These are phyloP conservation scores for Anhinga rufa DNA, from an alignment of 2,113 vertebrate species.

Conservation along the genomic window DNA sequence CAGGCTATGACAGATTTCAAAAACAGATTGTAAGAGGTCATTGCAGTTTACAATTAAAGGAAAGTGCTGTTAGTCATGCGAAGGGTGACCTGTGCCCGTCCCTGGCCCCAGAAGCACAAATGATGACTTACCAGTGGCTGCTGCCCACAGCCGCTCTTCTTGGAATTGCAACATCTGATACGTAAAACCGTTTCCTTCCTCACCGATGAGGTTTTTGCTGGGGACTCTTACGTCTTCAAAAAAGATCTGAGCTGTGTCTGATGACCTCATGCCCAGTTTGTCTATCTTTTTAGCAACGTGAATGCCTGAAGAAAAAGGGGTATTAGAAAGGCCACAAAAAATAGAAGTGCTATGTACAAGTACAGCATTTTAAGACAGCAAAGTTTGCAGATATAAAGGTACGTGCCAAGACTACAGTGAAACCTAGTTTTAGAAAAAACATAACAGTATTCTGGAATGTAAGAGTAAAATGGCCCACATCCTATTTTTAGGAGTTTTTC, in stretches of 20 bases:
- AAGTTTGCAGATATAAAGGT: neutral
- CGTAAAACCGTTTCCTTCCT: conserved; percentile 85
- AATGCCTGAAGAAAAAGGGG: conserved; percentile 65
- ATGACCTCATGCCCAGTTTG: conserved; percentile 86
- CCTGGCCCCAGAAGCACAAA: neutral
- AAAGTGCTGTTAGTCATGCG: neutral
- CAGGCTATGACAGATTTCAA: neutral
- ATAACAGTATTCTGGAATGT: neutral
- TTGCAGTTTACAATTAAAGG: neutral
- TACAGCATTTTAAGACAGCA: neutral
- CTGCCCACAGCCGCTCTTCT: conserved; percentile 80
- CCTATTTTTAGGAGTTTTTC: neutral
- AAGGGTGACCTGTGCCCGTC: neutral
- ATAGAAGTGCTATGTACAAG: neutral
- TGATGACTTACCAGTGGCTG: conserved; percentile 73
- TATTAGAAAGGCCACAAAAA: neutral
- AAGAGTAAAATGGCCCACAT: neutral
- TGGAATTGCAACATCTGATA: conserved; percentile 91
- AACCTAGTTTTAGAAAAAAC: neutral
- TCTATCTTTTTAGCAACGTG: conserved; percentile 81
- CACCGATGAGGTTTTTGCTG: conserved; percentile 77
- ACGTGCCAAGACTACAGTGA: neutral
- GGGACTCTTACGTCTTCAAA: conserved; percentile 84
- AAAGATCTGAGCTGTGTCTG: conserved; percentile 80
- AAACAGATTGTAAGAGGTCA: neutral